A percentile compares a stretch with the other conserved stretches of the same genome.
Conservation (phyloP, 2,797 vertebrate genomes). For the Discoglossus pictus region DNA sequence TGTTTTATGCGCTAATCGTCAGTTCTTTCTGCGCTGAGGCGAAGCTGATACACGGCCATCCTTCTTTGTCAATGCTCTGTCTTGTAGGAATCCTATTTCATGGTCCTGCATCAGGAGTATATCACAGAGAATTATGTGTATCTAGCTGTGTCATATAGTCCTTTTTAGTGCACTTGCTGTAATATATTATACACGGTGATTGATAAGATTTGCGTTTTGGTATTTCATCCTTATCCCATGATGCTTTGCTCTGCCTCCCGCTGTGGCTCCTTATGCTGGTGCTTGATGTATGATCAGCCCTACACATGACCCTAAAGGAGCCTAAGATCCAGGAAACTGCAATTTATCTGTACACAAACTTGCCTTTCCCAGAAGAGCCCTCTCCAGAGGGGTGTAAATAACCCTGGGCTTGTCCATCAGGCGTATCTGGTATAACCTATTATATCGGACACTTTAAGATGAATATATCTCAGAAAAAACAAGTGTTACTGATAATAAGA, state of each 20-base stretch:
- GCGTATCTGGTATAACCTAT: too few relatives aligned
- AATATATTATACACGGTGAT: constrained; percentile 24
- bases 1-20: background rate
- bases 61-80: constrained; percentile 5
- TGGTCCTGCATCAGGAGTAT: constrained; percentile 12
- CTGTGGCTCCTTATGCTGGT: too few relatives aligned
- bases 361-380: too few relatives aligned
- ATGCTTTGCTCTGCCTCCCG: background rate
- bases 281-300: too few relatives aligned
- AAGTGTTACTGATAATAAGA: too few relatives aligned
- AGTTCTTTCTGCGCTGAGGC: constrained; percentile 16
- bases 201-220: constrained; percentile 12
- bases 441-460: too few relatives aligned
- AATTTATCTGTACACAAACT: too few relatives aligned
- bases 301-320: too few relatives aligned
- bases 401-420: too few relatives aligned
- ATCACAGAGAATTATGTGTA: constrained; percentile 34
- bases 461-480: too few relatives aligned
- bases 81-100: constrained; percentile 20
- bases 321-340: too few relatives aligned
- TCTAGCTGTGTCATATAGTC: constrained; percentile 25
- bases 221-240: constrained; percentile 24
- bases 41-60: constrained; percentile 30
- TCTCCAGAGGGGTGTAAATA: too few relatives aligned
- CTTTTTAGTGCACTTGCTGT: constrained; percentile 13